Conservation (phyloP, 2,113 vertebrate genomes). For the Hippoglossus stenolepis region DNA sequence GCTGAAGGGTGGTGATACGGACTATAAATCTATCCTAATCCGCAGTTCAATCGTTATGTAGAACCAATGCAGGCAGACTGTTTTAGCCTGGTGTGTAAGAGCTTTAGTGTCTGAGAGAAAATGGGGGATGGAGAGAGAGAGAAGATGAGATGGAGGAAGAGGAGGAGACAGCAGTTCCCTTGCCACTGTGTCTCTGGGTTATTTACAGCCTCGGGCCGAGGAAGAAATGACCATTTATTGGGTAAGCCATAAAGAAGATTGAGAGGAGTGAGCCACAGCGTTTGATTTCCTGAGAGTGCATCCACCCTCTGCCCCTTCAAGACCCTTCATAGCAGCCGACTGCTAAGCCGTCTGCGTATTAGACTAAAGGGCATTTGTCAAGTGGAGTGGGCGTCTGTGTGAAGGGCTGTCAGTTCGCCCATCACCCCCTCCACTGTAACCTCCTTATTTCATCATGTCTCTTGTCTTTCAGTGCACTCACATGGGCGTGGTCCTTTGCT, state of each 20-base stretch:
- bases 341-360: conserved; percentile 33
- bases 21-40: conserved; percentile 51
- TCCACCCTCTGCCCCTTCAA: conserved; percentile 61
- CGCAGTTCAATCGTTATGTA: conserved; percentile 36
- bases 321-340: conserved; percentile 51
- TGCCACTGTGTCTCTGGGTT: conserved; percentile 51
- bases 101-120: conserved; percentile 7
- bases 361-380: too few species aligned
- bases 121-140: not conserved
- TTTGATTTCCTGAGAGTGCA: conserved; percentile 75
- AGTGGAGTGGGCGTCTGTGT: too few species aligned
- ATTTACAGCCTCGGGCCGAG: conserved; percentile 64
- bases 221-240: conserved; percentile 77
- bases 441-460: conserved; percentile 45
- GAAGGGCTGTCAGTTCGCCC: conserved; percentile 53
- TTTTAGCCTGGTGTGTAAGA: conserved; percentile 32
- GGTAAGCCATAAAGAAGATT: conserved; percentile 79
- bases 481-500: conserved; percentile 94
- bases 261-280: conserved; percentile 71
- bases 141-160: conserved; percentile 25
- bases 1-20: conserved; percentile 23
- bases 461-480: conserved; percentile 67
- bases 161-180: conserved; percentile 49
- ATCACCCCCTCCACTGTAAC: conserved; percentile 38
- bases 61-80: conserved; percentile 23